phyloP scores from a whole-genome alignment of 35 echinoderm and acorn worm species.

The Anneissia japonica region DNA sequence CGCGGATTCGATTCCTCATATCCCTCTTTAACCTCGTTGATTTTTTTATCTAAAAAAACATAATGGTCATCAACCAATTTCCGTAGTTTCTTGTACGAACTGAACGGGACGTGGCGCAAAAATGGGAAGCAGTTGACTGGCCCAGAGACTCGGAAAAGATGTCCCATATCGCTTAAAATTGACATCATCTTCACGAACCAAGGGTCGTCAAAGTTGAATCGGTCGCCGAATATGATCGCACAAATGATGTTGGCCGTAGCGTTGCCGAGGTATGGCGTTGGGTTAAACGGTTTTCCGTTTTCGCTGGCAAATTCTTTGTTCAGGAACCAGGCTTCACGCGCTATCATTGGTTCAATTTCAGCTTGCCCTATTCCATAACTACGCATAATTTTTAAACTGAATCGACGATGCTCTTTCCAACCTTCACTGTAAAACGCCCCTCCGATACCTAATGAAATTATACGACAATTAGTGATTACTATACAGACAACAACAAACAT shows the following conservation, averaged over 20 bases:
- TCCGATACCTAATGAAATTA: constrained; percentile 11
- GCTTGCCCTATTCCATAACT: not conserved
- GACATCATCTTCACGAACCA: not conserved
- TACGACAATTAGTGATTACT: not conserved
- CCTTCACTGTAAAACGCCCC: not conserved
- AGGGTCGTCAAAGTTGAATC: not conserved
- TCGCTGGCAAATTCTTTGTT: constrained; percentile 1
- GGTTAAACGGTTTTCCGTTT: not conserved
- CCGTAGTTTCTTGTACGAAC: not conserved
- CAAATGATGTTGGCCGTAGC: constrained; percentile 9
- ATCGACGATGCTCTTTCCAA: not conserved
- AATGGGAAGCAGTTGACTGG: constrained; percentile 7
- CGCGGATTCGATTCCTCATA: not conserved
- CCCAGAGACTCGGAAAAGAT: not conserved
- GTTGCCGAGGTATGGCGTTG: not conserved
- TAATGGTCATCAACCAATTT: not conserved
- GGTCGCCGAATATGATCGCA: not conserved
- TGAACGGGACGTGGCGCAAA: not conserved
- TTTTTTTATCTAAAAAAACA: not conserved
- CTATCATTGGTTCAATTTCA: not conserved
- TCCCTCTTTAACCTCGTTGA: not conserved
- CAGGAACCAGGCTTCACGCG: not conserved
- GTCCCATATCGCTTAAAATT: not conserved
- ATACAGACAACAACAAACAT: too few species aligned
- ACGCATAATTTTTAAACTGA: not conserved